These are phyloP conservation scores for Euclidia mi DNA, from an alignment of 2,888 invertebrate genomes.

Conservation along the genomic window DNA sequence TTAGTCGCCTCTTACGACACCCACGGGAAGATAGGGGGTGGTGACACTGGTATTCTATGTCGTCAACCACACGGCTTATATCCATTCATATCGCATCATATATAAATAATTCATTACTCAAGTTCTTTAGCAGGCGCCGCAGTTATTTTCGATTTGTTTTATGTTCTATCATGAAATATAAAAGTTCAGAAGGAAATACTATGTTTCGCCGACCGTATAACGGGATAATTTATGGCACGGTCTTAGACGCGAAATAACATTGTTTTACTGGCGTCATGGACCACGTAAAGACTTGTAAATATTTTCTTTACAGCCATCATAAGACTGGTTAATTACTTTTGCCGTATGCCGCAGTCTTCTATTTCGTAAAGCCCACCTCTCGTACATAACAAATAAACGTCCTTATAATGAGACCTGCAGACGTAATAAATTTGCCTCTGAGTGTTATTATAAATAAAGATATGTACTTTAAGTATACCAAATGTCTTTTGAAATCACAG, in stretches of 20 bases:
- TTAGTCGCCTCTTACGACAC: no score
- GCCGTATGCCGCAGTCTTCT: background rate
- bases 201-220: constrained; percentile 32
- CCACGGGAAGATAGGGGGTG: no score
- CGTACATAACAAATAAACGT: background rate
- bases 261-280: constrained; percentile 17
- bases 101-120: constrained; percentile 20
- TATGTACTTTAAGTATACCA: no score
- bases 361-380: background rate
- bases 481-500: no score
- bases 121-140: constrained; percentile 30
- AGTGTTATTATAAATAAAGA: no score
- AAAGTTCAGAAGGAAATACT: constrained; percentile 38
- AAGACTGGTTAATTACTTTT: constrained; percentile 15
- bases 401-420: background rate
- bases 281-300: constrained; percentile 2
- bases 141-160: constrained; percentile 37
- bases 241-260: constrained; percentile 27
- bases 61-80: no score
- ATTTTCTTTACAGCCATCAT: constrained; percentile 6
- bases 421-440: no score
- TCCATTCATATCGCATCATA: constrained; percentile 6
- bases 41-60: no score
- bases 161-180: constrained; percentile 28
- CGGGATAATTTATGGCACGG: constrained; percentile 15